Evolutionary conservation across 2,113 vertebrate genomes (phyloP).

Genomic region (Tiliqua scincoides): DNA sequence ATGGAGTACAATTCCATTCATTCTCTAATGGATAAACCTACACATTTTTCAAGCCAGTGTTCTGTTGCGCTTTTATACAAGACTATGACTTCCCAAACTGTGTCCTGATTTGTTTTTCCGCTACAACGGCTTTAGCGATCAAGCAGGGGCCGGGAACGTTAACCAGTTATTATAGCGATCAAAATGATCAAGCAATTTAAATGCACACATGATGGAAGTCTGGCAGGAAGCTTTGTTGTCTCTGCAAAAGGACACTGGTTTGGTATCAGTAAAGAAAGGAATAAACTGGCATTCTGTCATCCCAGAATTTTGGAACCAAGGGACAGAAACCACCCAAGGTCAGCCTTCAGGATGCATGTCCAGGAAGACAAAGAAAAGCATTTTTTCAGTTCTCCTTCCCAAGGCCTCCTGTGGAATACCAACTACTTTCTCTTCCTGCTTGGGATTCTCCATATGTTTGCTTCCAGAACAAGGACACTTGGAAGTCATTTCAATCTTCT

Average conservation of each 20-base stretch:
- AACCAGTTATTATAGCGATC: constrained; percentile 37
- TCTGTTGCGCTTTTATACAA: neutral
- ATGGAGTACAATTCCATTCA: neutral
- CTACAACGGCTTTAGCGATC: neutral
- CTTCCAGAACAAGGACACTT: constrained; percentile 59
- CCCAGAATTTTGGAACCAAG: constrained; percentile 19
- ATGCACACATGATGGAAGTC: constrained; percentile 26
- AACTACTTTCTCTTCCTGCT: constrained; percentile 59
- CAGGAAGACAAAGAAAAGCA: constrained; percentile 49
- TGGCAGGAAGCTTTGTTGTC: constrained; percentile 13
- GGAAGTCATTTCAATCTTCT: constrained; percentile 63
- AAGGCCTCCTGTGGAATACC: constrained; percentile 56
- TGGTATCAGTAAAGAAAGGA: constrained; percentile 12
- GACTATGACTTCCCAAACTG: neutral
- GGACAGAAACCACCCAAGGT: constrained; percentile 52
- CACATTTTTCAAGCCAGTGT: neutral
- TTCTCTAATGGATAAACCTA: neutral
- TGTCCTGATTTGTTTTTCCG: neutral
- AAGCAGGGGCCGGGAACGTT: constrained; percentile 7
- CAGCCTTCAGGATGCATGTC: constrained; percentile 16
- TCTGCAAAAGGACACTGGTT: neutral
- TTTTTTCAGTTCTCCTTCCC: constrained; percentile 32
- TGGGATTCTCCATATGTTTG: constrained; percentile 65
- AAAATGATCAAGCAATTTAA: constrained; percentile 40
- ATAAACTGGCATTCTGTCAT: constrained; percentile 34